Percentiles rank a stretch among this genome's conserved stretches.
Evolutionary conservation across 2,113 vertebrate species (phyloP).

Genomic region (Parus major): DNA sequence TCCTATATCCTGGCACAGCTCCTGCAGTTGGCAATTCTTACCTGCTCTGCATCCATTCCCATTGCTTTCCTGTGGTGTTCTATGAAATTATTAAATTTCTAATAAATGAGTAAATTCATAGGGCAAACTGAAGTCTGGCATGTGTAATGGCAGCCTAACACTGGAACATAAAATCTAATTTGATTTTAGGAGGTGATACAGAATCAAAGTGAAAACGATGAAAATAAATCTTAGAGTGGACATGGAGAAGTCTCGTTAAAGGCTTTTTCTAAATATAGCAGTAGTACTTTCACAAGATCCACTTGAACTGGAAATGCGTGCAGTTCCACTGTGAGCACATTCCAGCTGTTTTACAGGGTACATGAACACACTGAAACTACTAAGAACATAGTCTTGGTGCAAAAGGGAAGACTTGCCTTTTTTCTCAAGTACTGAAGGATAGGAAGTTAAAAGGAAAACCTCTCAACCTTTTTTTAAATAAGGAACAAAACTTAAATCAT

Average conservation of each 20-base stretch:
- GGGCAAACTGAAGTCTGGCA: neutral
- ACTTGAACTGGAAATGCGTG: neutral
- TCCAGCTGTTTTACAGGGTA: neutral
- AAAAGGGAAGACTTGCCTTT: neutral
- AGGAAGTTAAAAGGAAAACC: neutral
- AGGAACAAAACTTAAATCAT: neutral
- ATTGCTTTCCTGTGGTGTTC: neutral
- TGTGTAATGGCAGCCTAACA: neutral
- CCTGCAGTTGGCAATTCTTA: neutral
- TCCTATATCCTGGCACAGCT: neutral
- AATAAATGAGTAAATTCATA: neutral
- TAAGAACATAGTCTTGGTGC: neutral
- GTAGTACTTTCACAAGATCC: neutral
- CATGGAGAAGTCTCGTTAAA: neutral
- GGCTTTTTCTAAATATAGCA: neutral
- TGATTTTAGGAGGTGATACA: neutral
- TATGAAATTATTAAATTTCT: neutral
- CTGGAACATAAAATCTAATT: neutral
- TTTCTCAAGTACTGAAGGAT: neutral
- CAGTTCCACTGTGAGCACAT: accelerated
- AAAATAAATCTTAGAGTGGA: neutral
- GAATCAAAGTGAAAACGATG: neutral
- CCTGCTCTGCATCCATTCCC: neutral
- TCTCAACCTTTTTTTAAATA: neutral
- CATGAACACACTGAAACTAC: neutral